Base-by-base conservation (phyloP, 2,797 vertebrate species). In the Momotus momota region DNA sequence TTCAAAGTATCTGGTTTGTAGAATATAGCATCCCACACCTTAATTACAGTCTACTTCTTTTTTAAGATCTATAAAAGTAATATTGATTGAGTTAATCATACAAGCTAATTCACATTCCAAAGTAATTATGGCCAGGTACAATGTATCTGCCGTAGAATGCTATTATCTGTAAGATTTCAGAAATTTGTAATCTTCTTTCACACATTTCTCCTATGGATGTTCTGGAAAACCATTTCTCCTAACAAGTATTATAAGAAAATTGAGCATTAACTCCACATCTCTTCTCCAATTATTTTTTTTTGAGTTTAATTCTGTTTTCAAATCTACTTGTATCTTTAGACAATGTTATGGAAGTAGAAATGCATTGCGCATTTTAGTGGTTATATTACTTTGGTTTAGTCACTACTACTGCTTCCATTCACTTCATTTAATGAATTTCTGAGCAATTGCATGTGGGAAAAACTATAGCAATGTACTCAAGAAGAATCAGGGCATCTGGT, bases 401-500 rank as follows among this genome's bases (percentile, higher is more conserved):
- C 22, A 25, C 54, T 81, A 25, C 23, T 82, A 54, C 25, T 62
- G 16, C 27, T 88, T 51, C 43, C 10, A 61, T 40, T 86, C 46
- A 20, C 27, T 74, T 21, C 4, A 3, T 9, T 33, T 16, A 57
- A 71, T 71, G 43, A 92, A 66, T 46, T 82, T 87, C 35, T 64
- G n/a, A 46, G 79, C 2, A 9, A 20, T 10, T 74, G 8, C 18
- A 46, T 14, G 26, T 79, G 62, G 57, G 66, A 51, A 62, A 73
- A 91, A 12, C 20, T 54, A 1, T 3, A 31, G 51, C 27, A 41
- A 33, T 71, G 14, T 15, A 79, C 21, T 31, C 33, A 84, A 43
- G 54, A 73, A 80, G 89, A 81, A 81, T 71, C 48, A 38, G 43
- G 80, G 51, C 80, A 86, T 93, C 93, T 96, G 80, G 3, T 86